A percentile compares a stretch with the other conserved stretches of the same genome.
These are phyloP conservation scores for Vollenhovia emeryi DNA, from an alignment of 1,140 invertebrate genomes.

Conservation along the genomic window DNA sequence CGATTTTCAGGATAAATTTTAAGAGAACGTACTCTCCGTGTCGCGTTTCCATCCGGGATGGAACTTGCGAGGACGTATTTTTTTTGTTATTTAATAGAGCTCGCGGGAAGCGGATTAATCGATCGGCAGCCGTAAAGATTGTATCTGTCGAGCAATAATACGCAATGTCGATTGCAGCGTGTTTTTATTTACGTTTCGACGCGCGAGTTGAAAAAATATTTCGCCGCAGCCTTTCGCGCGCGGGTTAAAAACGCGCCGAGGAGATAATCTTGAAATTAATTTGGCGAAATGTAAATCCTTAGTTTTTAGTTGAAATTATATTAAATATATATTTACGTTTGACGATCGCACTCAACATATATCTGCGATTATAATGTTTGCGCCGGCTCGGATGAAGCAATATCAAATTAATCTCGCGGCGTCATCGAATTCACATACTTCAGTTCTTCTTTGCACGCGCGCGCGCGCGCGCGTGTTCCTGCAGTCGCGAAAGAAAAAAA, in stretches of 20 bases:
- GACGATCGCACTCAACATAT: not conserved
- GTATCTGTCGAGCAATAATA: not conserved
- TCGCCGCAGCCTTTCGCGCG: not conserved
- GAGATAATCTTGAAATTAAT: not conserved
- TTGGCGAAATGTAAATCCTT: not conserved
- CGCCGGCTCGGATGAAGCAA: not conserved
- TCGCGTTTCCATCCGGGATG: no score
- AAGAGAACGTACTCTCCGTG: no score
- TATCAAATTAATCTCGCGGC: slow-evolving; percentile 31
- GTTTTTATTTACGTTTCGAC: slow-evolving; percentile 25
- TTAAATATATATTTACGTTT: not conserved
- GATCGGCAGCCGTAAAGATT: not conserved
- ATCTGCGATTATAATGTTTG: slow-evolving; percentile 16
- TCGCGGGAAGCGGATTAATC: slow-evolving; percentile 11
- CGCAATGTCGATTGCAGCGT: not conserved
- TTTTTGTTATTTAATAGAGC: not conserved
- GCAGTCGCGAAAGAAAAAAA: not conserved
- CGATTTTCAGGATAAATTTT: no score
- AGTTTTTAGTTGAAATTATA: not conserved
- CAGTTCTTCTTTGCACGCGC: not conserved
- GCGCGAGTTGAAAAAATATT: not conserved
- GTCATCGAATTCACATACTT: slow-evolving; percentile 26
- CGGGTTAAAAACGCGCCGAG: not conserved
- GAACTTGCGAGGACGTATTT: not conserved
- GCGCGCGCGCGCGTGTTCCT: not conserved